A percentile compares a stretch with the other conserved stretches of the same genome.
Conservation (phyloP, 2,888 invertebrate genomes). For the Lasioglossum lativentre region DNA sequence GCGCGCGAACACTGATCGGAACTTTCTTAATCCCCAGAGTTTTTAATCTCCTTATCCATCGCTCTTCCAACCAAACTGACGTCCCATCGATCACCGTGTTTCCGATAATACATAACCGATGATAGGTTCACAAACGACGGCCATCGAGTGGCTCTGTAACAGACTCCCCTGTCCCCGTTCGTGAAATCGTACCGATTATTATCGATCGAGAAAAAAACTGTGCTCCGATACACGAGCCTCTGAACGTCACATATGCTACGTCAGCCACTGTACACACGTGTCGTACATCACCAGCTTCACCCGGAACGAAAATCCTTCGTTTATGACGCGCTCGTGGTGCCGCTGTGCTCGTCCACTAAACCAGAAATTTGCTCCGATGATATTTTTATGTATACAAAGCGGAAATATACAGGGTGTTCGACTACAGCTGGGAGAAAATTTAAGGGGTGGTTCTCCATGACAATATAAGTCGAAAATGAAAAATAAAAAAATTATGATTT, state of each 20-base stretch:
- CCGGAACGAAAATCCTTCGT: neutral
- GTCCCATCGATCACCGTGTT: conserved; percentile 55
- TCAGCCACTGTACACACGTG: neutral
- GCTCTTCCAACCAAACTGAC: conserved; percentile 48
- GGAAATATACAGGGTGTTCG: no score
- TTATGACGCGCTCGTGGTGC: neutral
- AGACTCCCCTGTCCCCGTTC: neutral
- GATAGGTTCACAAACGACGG: conserved; percentile 44
- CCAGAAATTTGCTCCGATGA: no score
- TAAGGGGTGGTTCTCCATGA: no score
- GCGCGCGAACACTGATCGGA: conserved; percentile 7
- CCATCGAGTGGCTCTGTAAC: conserved; percentile 26
- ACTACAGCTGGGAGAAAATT: no score
- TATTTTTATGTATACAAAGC: no score
- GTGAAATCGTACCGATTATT: neutral
- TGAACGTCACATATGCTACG: neutral
- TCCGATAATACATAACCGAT: conserved; percentile 45
- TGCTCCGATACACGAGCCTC: neutral
- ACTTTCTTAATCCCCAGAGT: conserved; percentile 53
- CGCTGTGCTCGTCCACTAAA: no score
- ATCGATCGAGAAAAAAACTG: conserved; percentile 20
- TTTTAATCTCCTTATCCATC: conserved; percentile 53
- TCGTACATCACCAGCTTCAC: neutral
- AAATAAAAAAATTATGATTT: no score
- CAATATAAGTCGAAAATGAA: no score